Evolutionary conservation across 2,888 invertebrate species (phyloP).

Genomic region (Caradrina kadenii): DNA sequence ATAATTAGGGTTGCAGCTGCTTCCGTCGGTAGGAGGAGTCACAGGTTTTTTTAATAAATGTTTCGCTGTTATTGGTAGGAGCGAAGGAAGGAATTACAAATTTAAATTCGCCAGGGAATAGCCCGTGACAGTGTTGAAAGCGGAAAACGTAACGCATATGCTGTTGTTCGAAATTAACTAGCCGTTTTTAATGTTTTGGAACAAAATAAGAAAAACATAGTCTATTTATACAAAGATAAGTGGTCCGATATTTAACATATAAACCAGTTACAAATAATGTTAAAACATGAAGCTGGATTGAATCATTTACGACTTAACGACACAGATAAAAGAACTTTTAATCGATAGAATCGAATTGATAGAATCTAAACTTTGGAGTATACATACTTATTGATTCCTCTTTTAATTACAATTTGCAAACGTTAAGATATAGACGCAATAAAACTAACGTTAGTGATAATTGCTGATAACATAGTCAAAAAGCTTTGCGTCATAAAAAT

Average conservation of each 20-base stretch:
- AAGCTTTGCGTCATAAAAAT: constrained; percentile 51
- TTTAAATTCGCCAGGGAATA: constrained; percentile 88
- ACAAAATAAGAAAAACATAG: constrained; percentile 20
- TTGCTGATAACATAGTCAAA: constrained; percentile 56
- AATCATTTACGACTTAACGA: constrained; percentile 41
- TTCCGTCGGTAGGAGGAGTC: constrained; percentile 87
- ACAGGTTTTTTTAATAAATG: constrained; percentile 83
- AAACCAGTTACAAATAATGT: constrained; percentile 19
- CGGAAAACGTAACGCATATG: constrained; percentile 87
- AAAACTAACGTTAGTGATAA: constrained; percentile 52
- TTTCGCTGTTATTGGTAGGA: constrained; percentile 84
- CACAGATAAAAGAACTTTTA: constrained; percentile 42
- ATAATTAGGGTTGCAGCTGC: constrained; percentile 89
- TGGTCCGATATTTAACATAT: not conserved
- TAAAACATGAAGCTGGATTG: constrained; percentile 22
- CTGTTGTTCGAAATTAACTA: constrained; percentile 68
- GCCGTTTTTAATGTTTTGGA: constrained; percentile 30
- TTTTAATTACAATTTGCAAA: constrained; percentile 52
- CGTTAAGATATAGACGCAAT: constrained; percentile 47
- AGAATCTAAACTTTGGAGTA: constrained; percentile 15
- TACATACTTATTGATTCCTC: constrained; percentile 36
- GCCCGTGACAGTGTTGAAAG: constrained; percentile 79
- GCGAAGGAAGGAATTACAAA: constrained; percentile 86
- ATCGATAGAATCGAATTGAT: constrained; percentile 35
- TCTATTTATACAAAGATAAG: constrained; percentile 17